Base-by-base conservation (phyloP, 2,888 invertebrate species). In the Rambutsinella grinnellia region DNA sequence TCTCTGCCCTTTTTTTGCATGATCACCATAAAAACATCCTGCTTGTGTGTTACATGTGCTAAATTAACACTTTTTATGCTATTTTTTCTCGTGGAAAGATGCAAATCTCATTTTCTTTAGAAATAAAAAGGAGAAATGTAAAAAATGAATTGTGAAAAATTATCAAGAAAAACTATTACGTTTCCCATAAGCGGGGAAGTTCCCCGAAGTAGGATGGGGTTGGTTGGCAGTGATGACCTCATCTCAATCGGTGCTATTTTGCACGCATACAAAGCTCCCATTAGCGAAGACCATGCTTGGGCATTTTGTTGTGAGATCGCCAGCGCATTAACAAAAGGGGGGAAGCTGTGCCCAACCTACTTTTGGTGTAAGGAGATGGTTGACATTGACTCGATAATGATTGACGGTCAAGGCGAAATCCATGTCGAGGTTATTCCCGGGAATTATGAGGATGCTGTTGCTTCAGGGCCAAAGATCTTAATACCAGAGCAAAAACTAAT, bases 271-370 rank as follows among this genome's bases (percentile, higher is more conserved):
- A 47, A 57, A 26, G 63, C 65, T 36, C 72, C 72, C 23, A 72
- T 72, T 15, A 72, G 28, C 26, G 72, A 72, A 49, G 53, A 63
- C n/a, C 72, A 72, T 65, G 72, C 72, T n/a, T 72, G 72, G 72
- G 65, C 72, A n/a, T 44, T 72, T 61, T 72, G 72, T 27, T 65
- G 51, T 26, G 57, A 53, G 26, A 44, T 47, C 44, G 36, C 19
- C 10, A 57, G 24, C 47, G 10, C 51, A 36, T 54, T 49, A 46
- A 36, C 28, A 27, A 19, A n/a, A n/a, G n/a, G n/a, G n/a, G n/a
- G n/a, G n/a, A n/a, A n/a, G n/a, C 24, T 21, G 17, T 47, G 19
- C n/a, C 15, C 44, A 23, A 19, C 5, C 3, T 17, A 2, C 8
- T 1, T 2, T 13, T 10, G 10, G 17, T 5, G 8, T 13, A 17